Evolutionary conservation across 2,797 vertebrate genomes (phyloP).

Genomic region (Ceyx erithaca): DNA sequence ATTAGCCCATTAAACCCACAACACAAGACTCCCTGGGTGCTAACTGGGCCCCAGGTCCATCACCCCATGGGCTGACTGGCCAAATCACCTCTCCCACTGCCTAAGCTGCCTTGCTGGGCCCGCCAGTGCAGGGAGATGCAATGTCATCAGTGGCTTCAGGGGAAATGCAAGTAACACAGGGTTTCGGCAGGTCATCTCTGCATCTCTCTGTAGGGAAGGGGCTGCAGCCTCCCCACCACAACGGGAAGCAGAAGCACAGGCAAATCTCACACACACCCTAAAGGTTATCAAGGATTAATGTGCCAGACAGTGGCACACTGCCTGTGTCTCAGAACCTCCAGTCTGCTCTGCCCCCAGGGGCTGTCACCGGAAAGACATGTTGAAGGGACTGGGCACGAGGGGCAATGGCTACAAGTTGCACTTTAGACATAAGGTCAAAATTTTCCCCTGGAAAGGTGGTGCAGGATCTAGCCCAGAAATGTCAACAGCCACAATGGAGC

Average conservation of each 20-base stretch:
- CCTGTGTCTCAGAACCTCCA: not conserved
- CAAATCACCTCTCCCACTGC: not conserved
- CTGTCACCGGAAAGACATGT: not conserved
- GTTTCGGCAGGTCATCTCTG: not conserved
- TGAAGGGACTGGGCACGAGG: accelerated
- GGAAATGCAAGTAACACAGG: not conserved
- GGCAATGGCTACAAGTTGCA: not conserved
- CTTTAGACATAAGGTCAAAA: not conserved
- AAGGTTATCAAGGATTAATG: not conserved
- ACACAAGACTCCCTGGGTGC: accelerated
- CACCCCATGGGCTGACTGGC: not conserved
- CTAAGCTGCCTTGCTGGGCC: not conserved
- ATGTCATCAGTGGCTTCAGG: not conserved
- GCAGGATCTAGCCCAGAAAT: not conserved
- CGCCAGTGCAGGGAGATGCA: not conserved
- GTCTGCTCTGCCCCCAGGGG: not conserved
- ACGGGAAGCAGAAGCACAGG: not conserved
- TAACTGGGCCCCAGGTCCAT: not conserved
- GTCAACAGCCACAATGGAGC: not conserved
- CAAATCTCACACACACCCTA: not conserved
- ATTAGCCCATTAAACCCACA: not conserved
- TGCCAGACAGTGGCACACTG: accelerated
- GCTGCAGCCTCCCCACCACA: not conserved
- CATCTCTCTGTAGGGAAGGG: not conserved
- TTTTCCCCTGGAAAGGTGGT: not conserved